These are phyloP conservation scores for Amyelois transitella DNA, from an alignment of 1,140 invertebrate species.

Conservation along the genomic window DNA sequence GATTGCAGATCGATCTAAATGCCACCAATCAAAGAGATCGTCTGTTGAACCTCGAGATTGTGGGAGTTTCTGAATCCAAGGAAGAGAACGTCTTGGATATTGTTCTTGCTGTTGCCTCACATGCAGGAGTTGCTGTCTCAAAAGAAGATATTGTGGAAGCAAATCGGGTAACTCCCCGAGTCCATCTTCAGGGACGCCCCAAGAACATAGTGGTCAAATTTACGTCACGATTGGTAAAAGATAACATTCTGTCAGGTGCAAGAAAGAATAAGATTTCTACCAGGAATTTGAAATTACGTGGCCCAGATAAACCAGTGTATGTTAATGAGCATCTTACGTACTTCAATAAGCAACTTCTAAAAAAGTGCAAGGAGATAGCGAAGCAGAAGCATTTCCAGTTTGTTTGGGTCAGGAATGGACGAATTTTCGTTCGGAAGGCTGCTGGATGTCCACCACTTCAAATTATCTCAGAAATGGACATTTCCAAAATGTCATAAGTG, in stretches of 20 bases:
- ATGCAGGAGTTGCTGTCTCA: constrained; percentile 4
- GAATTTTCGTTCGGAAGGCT: constrained; percentile 14
- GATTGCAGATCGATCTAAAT: background rate
- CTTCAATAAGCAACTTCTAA: constrained; percentile 12
- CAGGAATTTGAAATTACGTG: constrained; percentile 6
- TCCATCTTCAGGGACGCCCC: constrained; percentile 7
- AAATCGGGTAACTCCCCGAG: constrained; percentile 7
- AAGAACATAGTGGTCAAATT: constrained; percentile 11
- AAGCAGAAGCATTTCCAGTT: constrained; percentile 14
- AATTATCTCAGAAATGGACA: background rate
- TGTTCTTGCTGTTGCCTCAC: constrained; percentile 1
- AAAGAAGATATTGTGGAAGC: constrained; percentile 11
- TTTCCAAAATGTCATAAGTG: background rate
- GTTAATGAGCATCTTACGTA: constrained; percentile 13
- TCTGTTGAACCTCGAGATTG: constrained; percentile 11
- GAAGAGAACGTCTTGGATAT: constrained; percentile 9
- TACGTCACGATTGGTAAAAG: constrained; percentile 6
- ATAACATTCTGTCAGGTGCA: constrained; percentile 11
- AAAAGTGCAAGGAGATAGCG: constrained; percentile 12
- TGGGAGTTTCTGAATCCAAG: constrained; percentile 9
- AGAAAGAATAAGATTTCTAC: constrained; percentile 8
- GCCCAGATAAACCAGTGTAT: constrained; percentile 2
- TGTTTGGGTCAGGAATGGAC: constrained; percentile 15
- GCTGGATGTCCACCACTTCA: constrained; percentile 9
- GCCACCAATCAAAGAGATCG: constrained; percentile 5